Evolutionary conservation across 2,888 invertebrate genomes (phyloP).

Genomic region (Heliconius cydno): DNA sequence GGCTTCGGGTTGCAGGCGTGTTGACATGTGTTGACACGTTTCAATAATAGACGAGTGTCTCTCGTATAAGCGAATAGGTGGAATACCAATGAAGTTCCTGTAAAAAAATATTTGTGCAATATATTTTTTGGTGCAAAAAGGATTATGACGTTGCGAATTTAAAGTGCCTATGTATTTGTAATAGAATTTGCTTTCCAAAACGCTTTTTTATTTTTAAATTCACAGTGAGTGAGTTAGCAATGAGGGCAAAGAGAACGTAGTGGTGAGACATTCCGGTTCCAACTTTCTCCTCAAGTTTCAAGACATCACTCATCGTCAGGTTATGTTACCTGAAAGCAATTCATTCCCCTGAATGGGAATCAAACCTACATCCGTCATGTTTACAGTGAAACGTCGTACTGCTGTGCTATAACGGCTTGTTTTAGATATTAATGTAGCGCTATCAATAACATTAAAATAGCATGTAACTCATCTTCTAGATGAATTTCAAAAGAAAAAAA

Average conservation of each 20-base stretch:
- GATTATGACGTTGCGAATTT: not conserved
- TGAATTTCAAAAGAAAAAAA: too few relatives aligned
- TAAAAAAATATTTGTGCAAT: not conserved
- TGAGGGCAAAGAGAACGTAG: not conserved
- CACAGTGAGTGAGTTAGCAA: too few relatives aligned
- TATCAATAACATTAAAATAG: too few relatives aligned
- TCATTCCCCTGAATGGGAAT: too few relatives aligned
- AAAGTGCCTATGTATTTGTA: not conserved
- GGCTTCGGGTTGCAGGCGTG: constrained; percentile 1
- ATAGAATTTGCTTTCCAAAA: not conserved
- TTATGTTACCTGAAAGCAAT: too few relatives aligned
- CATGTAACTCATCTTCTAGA: too few relatives aligned
- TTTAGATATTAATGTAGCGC: too few relatives aligned
- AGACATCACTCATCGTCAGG: too few relatives aligned
- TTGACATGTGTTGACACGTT: constrained; percentile 22
- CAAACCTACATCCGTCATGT: too few relatives aligned
- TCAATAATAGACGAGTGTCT: constrained; percentile 25
- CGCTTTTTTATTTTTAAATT: not conserved
- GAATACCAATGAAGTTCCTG: not conserved
- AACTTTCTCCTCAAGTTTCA: too few relatives aligned
- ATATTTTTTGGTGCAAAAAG: not conserved
- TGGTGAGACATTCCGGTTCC: not conserved
- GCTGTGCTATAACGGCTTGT: not conserved
- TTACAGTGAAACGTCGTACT: too few relatives aligned
- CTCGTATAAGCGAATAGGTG: not conserved